Evolutionary conservation across 1,140 invertebrate species (phyloP).

Genomic region (Leptinotarsa defecta): DNA sequence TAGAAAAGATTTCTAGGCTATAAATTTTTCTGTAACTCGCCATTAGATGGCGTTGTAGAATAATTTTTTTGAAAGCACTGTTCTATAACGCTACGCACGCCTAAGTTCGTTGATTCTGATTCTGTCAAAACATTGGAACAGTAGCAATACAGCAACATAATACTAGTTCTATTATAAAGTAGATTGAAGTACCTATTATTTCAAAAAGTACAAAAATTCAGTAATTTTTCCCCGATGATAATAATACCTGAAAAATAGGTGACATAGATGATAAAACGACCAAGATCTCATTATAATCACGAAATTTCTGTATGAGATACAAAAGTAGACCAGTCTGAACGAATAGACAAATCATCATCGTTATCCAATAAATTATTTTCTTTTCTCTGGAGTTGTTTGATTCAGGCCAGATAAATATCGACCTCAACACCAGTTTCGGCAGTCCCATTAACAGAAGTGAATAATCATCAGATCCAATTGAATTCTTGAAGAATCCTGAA

Average conservation of each 20-base stretch:
- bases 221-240: not conserved
- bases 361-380: not conserved
- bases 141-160: too few relatives aligned
- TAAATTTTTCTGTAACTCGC: too few relatives aligned
- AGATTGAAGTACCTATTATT: too few relatives aligned
- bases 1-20: too few relatives aligned
- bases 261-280: constrained; percentile 21
- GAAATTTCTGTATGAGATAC: constrained; percentile 3
- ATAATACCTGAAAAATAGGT: constrained; percentile 27
- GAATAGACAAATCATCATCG: constrained; percentile 13
- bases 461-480: not conserved
- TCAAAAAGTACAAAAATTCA: too few relatives aligned
- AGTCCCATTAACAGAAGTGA: not conserved
- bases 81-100: too few relatives aligned
- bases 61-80: too few relatives aligned
- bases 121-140: too few relatives aligned
- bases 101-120: too few relatives aligned
- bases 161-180: too few relatives aligned
- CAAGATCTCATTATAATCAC: constrained; percentile 18
- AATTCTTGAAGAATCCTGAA: not conserved
- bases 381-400: constrained; percentile 18
- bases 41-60: too few relatives aligned
- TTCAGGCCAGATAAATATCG: constrained; percentile 26
- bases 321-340: constrained; percentile 22
- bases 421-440: constrained; percentile 21